These are phyloP conservation scores for Kradibia gibbosae DNA, from an alignment of 1,140 invertebrate species.

Conservation along the genomic window DNA sequence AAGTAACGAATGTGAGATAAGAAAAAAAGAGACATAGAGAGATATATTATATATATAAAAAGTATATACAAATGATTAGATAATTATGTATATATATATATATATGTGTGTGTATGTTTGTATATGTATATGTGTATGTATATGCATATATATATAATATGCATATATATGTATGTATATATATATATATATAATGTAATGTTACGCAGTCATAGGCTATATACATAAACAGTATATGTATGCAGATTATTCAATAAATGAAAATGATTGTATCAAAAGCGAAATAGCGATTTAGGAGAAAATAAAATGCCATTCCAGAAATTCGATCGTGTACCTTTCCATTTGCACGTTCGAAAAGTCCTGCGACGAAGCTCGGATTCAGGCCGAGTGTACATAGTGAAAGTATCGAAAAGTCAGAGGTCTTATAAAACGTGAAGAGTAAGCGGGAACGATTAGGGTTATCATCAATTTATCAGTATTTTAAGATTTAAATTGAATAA, in stretches of 20 bases:
- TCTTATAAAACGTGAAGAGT: conserved; percentile 40
- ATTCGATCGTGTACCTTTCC: conserved; percentile 49
- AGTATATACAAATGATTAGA: conserved; percentile 57
- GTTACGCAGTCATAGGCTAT: conserved; percentile 54
- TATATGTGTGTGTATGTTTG: no score
- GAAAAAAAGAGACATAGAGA: conserved; percentile 50
- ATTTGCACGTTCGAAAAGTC: conserved; percentile 46
- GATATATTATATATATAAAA: conserved; percentile 50
- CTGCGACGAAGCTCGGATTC: conserved; percentile 41
- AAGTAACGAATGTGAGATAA: conserved; percentile 62
- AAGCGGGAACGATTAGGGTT: conserved; percentile 32
- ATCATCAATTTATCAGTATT: conserved; percentile 56
- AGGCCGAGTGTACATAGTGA: conserved; percentile 44
- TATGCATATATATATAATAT: conserved; percentile 52
- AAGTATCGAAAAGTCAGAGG: conserved; percentile 47
- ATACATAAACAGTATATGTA: conserved; percentile 56
- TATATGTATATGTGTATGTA: no score
- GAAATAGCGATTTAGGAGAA: conserved; percentile 55
- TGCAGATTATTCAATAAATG: conserved; percentile 56
- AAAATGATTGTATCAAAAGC: conserved; percentile 52
- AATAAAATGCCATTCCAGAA: conserved; percentile 61
- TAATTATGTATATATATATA: no score
- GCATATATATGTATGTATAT: conserved; percentile 57
- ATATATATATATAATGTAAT: conserved; percentile 60
- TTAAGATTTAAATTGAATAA: conserved; percentile 50